A percentile compares a stretch with the other conserved stretches of the same genome.
Evolutionary conservation across 2,888 invertebrate genomes (phyloP).

Genomic region (Macroteleia sp.): DNA sequence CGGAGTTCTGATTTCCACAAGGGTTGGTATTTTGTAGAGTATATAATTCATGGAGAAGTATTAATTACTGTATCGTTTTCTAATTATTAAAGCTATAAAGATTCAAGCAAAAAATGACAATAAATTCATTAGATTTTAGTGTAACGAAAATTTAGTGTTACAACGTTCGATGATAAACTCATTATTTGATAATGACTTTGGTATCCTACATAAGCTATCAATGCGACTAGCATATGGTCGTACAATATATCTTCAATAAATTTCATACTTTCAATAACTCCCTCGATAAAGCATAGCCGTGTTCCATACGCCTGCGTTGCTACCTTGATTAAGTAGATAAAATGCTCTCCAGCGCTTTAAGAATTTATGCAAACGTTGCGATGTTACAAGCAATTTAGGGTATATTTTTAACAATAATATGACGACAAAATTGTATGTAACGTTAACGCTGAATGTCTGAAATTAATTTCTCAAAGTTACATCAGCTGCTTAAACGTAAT

Average conservation of each 20-base stretch:
- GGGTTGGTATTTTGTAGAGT: too few relatives aligned
- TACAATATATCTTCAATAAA: slow-evolving; percentile 65
- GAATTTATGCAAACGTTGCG: slow-evolving; percentile 60
- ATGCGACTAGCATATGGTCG: slow-evolving; percentile 56
- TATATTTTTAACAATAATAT: slow-evolving; percentile 26
- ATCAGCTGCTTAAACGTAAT: too few relatives aligned
- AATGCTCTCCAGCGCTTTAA: slow-evolving; percentile 31
- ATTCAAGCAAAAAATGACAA: slow-evolving; percentile 37
- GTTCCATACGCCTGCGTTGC: slow-evolving; percentile 15
- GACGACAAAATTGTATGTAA: slow-evolving; percentile 5
- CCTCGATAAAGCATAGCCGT: slow-evolving; percentile 38
- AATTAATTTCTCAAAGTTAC: too few relatives aligned
- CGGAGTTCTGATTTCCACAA: too few relatives aligned
- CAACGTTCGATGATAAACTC: slow-evolving; percentile 58
- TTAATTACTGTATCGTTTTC: too few relatives aligned
- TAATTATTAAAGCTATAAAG: too few relatives aligned
- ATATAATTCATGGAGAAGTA: too few relatives aligned
- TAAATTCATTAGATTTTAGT: slow-evolving; percentile 46
- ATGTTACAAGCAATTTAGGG: slow-evolving; percentile 22
- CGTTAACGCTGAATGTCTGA: too few relatives aligned
- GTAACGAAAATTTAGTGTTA: slow-evolving; percentile 37
- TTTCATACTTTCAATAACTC: slow-evolving; percentile 66
- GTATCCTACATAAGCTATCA: slow-evolving; percentile 56
- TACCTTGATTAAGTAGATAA: slow-evolving; percentile 61
- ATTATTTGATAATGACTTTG: slow-evolving; percentile 60